phyloP scores from a whole-genome alignment of 2,888 invertebrate species.

The Entomobrya proxima region DNA sequence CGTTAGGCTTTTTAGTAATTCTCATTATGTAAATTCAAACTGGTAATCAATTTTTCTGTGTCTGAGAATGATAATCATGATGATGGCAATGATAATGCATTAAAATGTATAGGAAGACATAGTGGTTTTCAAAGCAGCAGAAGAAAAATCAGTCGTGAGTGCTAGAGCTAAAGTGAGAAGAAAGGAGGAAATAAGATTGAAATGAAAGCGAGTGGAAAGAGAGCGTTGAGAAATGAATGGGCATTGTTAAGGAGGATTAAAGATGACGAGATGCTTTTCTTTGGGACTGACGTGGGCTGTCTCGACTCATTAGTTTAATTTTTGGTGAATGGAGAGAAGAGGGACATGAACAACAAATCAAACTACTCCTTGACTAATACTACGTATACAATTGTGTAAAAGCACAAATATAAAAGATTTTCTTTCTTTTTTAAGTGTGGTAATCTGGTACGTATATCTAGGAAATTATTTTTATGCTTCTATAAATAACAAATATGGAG shows the following conservation, averaged over 20 bases:
- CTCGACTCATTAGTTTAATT: constrained; percentile 56
- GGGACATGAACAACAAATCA: constrained; percentile 32
- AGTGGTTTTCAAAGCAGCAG: neutral
- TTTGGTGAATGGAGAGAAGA: constrained; percentile 19
- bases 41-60: constrained; percentile 21
- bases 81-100: neutral
- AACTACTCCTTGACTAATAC: constrained; percentile 3
- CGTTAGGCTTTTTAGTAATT: too few species aligned
- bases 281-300: constrained; percentile 3
- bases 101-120: neutral
- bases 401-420: too few species aligned
- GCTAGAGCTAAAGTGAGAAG: neutral
- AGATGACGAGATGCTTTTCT: constrained; percentile 17
- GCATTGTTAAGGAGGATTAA: constrained; percentile 11
- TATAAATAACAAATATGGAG: too few species aligned
- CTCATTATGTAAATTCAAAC: constrained; percentile 12
- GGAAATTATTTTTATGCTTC: too few species aligned
- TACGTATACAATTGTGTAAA: neutral
- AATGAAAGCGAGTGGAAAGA: neutral
- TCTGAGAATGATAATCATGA: neutral
- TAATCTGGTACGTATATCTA: too few species aligned
- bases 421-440: too few species aligned
- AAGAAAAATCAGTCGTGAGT: neutral
- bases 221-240: neutral
- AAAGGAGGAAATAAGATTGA: neutral